Base-by-base conservation (phyloP, 2,888 invertebrate species). In the Hoplodrina blanda region DNA sequence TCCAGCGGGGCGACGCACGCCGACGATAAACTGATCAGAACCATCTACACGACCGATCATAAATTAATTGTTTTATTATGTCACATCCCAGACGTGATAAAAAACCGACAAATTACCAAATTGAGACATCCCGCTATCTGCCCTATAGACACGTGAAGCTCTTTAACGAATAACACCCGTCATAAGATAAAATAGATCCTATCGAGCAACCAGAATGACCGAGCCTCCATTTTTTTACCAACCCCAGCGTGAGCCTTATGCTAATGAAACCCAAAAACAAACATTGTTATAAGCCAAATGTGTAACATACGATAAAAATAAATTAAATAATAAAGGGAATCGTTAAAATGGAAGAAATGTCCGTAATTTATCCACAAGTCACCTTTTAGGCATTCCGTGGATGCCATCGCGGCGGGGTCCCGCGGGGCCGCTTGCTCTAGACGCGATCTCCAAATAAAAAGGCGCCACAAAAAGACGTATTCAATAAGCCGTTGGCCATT, bases 341-440 rank as follows among this genome's bases (percentile, higher is more conserved):
- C 96, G 95, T 96, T 96, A 96, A 96, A 96, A 96, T 94, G 93
- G 92, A 95, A 94, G 94, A 96, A 95, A 96, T 95, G 94, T 92
- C 88, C 90, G 95, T 96, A 95, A 96, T 96, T 95, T 96, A 96
- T 96, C 94, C 95, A 91, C 92, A 92, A 95, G 95, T 95, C 96
- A 96, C 96, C 96, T 96, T 95, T 95, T 93, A 92, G 91, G 93
- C 94, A 96, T 96, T 94, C 95, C 95, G 91, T 91, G 91, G 94
- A 95, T 96, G 92, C 95, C 95, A 87, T 89, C 95, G 87, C 95
- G 91, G 90, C 95, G 95, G 96, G 95, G 94, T 86, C 91, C 86
- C 94, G 88, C 85, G 95, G 95, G 87, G 91, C 87, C 93, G 89
- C 86, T 88, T 90, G 92, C 93, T 94, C 92, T 94, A 93, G 95